These are phyloP conservation scores for Spea multiplicata DNA, from an alignment of 2,113 vertebrate species.

Conservation along the genomic window DNA sequence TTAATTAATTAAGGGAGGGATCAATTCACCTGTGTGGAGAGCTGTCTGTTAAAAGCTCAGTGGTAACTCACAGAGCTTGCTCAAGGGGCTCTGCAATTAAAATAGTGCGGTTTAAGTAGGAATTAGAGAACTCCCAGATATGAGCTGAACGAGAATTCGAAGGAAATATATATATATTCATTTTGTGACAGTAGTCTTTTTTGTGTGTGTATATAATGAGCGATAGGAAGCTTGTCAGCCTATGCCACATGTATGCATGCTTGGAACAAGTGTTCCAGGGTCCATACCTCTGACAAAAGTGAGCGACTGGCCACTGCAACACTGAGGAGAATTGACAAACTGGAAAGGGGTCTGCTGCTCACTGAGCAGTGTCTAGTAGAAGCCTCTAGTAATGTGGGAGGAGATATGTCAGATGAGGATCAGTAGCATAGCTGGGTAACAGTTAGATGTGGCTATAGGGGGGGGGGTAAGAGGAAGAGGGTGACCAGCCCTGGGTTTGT, in stretches of 20 bases:
- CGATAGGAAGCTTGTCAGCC: background rate
- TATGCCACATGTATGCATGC: background rate
- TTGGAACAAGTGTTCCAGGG: conserved; percentile 1
- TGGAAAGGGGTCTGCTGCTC: background rate
- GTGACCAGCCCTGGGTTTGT: background rate
- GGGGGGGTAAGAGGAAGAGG: background rate
- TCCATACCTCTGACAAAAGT: conserved; percentile 4
- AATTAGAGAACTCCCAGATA: too few relatives aligned
- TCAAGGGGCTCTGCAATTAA: too few relatives aligned
- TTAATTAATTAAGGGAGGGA: too few relatives aligned
- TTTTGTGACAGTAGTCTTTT: too few relatives aligned
- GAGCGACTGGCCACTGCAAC: background rate
- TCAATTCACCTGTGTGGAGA: too few relatives aligned
- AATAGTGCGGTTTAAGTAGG: too few relatives aligned
- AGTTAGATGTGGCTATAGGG: background rate
- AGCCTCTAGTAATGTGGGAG: background rate
- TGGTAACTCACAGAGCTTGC: too few relatives aligned
- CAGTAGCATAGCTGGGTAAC: background rate
- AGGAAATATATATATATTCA: too few relatives aligned
- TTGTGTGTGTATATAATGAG: background rate
- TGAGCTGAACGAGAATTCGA: too few relatives aligned
- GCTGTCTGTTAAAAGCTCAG: too few relatives aligned
- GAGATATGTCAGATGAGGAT: background rate
- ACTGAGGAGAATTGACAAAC: background rate
- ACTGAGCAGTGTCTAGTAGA: background rate